Base-by-base conservation (phyloP, 2,888 invertebrate species). In the Erebia ligea region DNA sequence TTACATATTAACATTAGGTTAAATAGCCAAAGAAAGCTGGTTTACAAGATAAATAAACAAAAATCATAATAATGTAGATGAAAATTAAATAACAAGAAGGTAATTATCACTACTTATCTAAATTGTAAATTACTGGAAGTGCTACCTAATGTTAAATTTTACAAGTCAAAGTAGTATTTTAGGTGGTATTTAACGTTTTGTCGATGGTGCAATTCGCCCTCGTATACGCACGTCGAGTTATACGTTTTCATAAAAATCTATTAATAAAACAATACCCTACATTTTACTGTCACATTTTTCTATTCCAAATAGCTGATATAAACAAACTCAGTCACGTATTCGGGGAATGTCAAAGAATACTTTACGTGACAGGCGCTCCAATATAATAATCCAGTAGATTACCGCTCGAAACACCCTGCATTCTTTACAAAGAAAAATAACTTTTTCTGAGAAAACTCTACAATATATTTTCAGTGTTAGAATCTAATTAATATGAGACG, bases 371-470 rank as follows among this genome's bases (percentile, higher is more conserved):
- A 84, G 78, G 73, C 78, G 79, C 79, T 83, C 80, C 86, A 90
- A 91, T 86, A 85, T 79, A 77, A 83, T 91, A 91, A 92, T 89
- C 91, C 86, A 62, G 6, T 63, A 83, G 89, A 86, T 90, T 89
- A 91, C 77, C 79, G 77, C 71, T 79, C 78, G 73, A 78, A 75
- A 81, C 82, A 81, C 80, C 81, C 80, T 81, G 84, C 85, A 86
- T 59, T 52, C 54, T 72, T 67, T 76, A 79, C 76, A 80, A 78
- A 77, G 77, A 76, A 74, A 77, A 76, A 78, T 68, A 76, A 71
- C 70, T 72, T 70, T 67, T 75, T 71, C 79, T 75, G 67, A 73
- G 78, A 80, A 80, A 72, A 61, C 61, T n/a, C 40, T 21, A 62
- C 52, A 67, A 63, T 68, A 59, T 73, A n/a, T n/a, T n/a, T 65